Evolutionary conservation across 2,113 vertebrate species (phyloP), one percentile per base, ranked within the genome.

Genomic region (Pseudopipra pipra): DNA sequence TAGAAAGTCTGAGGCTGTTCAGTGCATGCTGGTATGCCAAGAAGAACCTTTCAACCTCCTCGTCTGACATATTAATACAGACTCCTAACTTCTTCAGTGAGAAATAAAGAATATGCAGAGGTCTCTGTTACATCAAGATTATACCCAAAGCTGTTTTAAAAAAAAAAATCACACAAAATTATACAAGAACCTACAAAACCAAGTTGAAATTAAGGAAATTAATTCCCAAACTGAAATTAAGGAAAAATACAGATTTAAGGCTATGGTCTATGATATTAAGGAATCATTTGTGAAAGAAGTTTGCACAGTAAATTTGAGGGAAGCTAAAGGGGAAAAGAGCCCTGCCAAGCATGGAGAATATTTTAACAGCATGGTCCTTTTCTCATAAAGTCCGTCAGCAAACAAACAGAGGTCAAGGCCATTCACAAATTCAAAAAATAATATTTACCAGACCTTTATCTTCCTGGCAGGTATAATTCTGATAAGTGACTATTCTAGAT

Each of bases 361-460:
- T 88, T 95, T 88, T 92, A 95, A 90, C 85, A 89, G 65, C 56
- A 33, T 1, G 5, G 68, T 72, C 67, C 72, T 68, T 75, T 86
- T 89, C 86, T 83, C 66, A 61, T 79, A 14, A 94, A 92, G 92
- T 82, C 88, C 47, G 0, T 74, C 94, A 94, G 82, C 87, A 95
- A 95, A 79, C 24, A 91, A 93, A 85, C 82, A 92, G 79, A 93
- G 92, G 93, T 96, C 90, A 90, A 95, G 95, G 96, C 79, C 56
- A 95, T 96, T 95, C 79, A 96, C 89, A 95, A 96, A 95, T 94
- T 96, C 83, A 92, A 96, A 94, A 95, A 97, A 92, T 96, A 96
- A 91, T 97, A 93, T 97, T 96, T 96, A 96, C 93, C 85, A 94
- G 92, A 86, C 76, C 90, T 93, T 94, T 96, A 92, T 79, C 93